Base-by-base conservation (phyloP, 2,888 invertebrate genomes). In the Aricia artaxerxes region DNA sequence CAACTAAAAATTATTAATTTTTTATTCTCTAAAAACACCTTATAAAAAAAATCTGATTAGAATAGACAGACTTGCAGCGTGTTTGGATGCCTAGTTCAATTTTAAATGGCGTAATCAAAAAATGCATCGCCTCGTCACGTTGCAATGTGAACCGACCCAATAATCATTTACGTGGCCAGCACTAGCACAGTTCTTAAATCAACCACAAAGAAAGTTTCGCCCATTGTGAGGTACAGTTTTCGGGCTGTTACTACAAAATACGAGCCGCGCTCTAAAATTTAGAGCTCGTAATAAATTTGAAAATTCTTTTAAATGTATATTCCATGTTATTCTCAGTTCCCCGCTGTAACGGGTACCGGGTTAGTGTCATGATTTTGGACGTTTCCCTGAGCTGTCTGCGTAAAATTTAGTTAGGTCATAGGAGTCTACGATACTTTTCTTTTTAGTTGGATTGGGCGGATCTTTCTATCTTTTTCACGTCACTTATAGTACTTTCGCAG, bases 281-380 rank as follows among this genome's bases (percentile, higher is more conserved):
- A 75, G n/a, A 75, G 75, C 75, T 75, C 9, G 75, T 75, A 75
- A 75, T 75, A 75, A 75, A 75, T 75, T 75, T 49, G 44, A 75
- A 49, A 38, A 75, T 75, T 75, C 75, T 49, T 75, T 75, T 24
- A 75, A 75, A 75, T 49, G 75, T 75, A 44, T 44, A 75, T 75
- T 49, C 49, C 24, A 1, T 44, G 75, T 75, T 24, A 75, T 49
- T 75, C 24, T n/a, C 49, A 75, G 31, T 53, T 75, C 7, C 7
- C 44, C 24, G 75, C 44, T 75, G 49, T 75, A 44, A 73, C 64
- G 11, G 38, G 35, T 13, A 35, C 11, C 16, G 69, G 35, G 35
- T 38, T 69, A 69, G 31, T 69, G 69, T 69, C 69, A 38, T 64
- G 31, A 64, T 69, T 69, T 69, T 69, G 35, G 13, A 69, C 13